Base-by-base conservation (phyloP, 1,140 invertebrate genomes). In the Amphibalanus amphitrite region DNA sequence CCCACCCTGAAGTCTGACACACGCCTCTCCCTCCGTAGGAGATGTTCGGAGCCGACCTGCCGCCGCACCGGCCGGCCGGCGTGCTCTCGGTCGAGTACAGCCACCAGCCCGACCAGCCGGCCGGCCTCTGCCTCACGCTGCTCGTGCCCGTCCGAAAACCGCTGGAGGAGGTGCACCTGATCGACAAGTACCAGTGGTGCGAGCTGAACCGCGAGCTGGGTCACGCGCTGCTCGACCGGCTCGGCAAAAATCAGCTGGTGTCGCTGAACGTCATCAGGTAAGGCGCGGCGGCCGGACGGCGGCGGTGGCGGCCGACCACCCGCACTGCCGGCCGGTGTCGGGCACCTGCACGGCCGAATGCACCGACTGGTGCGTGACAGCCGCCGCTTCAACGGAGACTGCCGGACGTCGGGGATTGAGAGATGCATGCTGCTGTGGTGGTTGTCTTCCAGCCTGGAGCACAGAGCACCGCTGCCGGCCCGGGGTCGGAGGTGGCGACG, bases 121-220 rank as follows among this genome's bases (percentile, higher is more conserved):
- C n/a, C 65, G 93, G 93, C 1, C 82, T 90, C 67, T 93, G 90
- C 77, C 77, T 96, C 8, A 90, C 90, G 69, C 77, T 95, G 23
- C 80, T 96, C 1, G 88, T 95, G n/a, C 90, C 90, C 0, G 92
- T 94, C 75, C 83, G 89, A 74, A 72, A 72, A 65, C 72, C 74
- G 29, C 69, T 78, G 20, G 75, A 78, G 71, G 73, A 74, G 67
- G 77, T 92, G 10, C 85, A 87, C 28, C 84, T 93, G 8, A 89
- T 90, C 77, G 90, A 90, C 72, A 93, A 93, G 79, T 95, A 91
- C 80, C 86, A 88, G 30, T 95, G 92, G 93, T 86, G 91, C 75
- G 90, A 93, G 80, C 77, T 92, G 15, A 84, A 86, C 25, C 83
- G 85, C 74, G 84, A 86, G 15, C 76, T 91, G 28, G 90, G 89